Evolutionary conservation across 2,888 invertebrate genomes (phyloP), one percentile per base, ranked within the genome.

Genomic region (Spatulosminthurus flaviceps): DNA sequence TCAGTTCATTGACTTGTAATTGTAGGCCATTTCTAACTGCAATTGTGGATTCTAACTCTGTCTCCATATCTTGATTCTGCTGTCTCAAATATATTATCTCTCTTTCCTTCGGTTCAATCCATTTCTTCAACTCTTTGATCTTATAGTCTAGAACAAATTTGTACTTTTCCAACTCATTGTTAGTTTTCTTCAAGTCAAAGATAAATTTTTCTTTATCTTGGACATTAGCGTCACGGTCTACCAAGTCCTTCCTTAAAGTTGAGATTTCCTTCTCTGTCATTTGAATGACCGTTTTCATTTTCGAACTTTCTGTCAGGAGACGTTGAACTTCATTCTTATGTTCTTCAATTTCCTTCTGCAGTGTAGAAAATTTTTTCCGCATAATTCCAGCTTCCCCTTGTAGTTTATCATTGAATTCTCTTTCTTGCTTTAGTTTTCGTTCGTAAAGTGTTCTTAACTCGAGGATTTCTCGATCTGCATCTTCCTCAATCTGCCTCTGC

Each of bases 111-210:
- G 96, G 96, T 86, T 95, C 94, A 86, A 97, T 94, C 87, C 93
- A 92, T 86, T 92, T 92, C 87, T 94, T 94, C 26, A 96, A 88
- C 86, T 97, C 96, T 34, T 93, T 92, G 80, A 97, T 95, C 88
- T 95, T 95, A 87, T 95, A 95, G 86, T 94, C 94, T 42, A 96
- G 88, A 0, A 96, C 95, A 87, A 95, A 95, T 87, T 95, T 95
- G 87, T 94, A 95, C 87, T 96, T 97, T 87, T 97, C 95, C 82
- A 97, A 88, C 87, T 96, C 96, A 86, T 93, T 92, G 86, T 94
- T 96, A 86, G 93, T 94, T 83, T 92, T 92, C 87, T 95, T 93
- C 79, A 96, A 88, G 84, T 95, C 95, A 85, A 92, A 92, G 83
- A 96, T 94, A 82, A 92, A 90, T 86, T 92, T 93, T 87, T 96